A percentile compares a stretch with the other conserved stretches of the same genome.
Conservation (phyloP, 2,797 vertebrate species). For the Chloroceryle amazona region DNA sequence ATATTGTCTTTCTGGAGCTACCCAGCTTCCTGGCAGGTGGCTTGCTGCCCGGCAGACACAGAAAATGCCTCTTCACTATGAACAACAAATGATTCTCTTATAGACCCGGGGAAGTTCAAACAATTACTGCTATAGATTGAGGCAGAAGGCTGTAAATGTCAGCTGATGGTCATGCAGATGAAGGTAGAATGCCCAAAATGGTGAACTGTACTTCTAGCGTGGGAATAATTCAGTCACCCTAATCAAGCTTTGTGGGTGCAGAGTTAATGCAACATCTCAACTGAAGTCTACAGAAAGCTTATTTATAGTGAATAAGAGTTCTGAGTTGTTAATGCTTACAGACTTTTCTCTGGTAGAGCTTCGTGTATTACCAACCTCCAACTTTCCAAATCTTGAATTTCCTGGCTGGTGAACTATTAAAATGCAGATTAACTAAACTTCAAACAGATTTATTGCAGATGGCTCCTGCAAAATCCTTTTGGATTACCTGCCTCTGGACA, state of each 20-base stretch:
- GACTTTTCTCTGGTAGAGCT: conserved; percentile 18
- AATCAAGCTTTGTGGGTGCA: neutral
- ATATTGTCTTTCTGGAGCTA: neutral
- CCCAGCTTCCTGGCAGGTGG: neutral
- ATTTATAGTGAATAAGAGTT: neutral
- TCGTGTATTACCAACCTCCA: neutral
- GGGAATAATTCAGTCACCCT: neutral
- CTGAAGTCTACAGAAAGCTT: neutral
- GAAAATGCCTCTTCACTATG: neutral
- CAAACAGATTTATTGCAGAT: conserved; percentile 71
- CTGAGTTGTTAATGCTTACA: neutral
- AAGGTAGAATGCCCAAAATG: neutral
- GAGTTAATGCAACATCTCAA: neutral
- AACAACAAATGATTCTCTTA: neutral
- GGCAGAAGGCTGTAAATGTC: neutral
- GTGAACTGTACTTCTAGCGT: neutral
- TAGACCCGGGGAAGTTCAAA: neutral
- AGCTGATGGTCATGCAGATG: neutral
- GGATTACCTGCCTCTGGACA: conserved; percentile 77
- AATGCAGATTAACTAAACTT: conserved; percentile 80
- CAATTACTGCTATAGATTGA: neutral
- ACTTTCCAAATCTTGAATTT: conserved; percentile 61
- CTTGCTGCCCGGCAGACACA: neutral
- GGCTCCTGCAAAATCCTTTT: conserved; percentile 72
- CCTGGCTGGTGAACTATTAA: conserved; percentile 72